Evolutionary conservation across 2,797 vertebrate genomes (phyloP).

Genomic region (Notamacropus eugenii): DNA sequence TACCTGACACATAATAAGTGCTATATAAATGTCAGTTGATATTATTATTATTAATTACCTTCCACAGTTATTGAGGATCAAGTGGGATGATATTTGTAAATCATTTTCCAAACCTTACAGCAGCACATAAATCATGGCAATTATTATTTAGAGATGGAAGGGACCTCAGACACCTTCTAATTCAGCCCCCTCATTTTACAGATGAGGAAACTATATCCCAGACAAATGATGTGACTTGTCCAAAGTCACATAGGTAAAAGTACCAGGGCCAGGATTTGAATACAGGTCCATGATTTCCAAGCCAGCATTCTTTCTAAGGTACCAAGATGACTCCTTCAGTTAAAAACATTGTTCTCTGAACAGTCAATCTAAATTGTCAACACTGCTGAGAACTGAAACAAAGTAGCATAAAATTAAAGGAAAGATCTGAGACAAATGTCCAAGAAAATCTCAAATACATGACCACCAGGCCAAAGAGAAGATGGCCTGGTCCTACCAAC

Average conservation of each 20-base stretch:
- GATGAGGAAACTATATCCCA: neutral
- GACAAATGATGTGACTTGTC: neutral
- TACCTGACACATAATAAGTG: neutral
- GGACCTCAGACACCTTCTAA: too few species aligned
- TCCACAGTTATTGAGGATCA: neutral
- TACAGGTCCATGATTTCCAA: too few species aligned
- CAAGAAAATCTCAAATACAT: slow-evolving; percentile 40
- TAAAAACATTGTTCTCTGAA: neutral
- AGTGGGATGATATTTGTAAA: neutral
- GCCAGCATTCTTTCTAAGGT: too few species aligned
- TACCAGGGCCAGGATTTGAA: neutral
- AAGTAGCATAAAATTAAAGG: slow-evolving; percentile 59
- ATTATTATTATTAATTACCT: neutral
- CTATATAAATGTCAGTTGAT: neutral
- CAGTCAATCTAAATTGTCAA: neutral
- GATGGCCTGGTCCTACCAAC: neutral
- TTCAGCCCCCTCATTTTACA: neutral
- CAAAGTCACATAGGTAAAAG: neutral
- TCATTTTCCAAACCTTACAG: neutral
- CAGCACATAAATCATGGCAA: neutral
- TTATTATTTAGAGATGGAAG: neutral
- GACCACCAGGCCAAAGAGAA: neutral
- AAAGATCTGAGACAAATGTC: slow-evolving; percentile 63
- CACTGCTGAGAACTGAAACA: slow-evolving; percentile 69
- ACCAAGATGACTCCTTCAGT: too few species aligned